A percentile compares a stretch with the other conserved stretches of the same genome.
These are phyloP conservation scores for Phasianus colchicus DNA, from an alignment of 2,113 vertebrate genomes.

Conservation along the genomic window DNA sequence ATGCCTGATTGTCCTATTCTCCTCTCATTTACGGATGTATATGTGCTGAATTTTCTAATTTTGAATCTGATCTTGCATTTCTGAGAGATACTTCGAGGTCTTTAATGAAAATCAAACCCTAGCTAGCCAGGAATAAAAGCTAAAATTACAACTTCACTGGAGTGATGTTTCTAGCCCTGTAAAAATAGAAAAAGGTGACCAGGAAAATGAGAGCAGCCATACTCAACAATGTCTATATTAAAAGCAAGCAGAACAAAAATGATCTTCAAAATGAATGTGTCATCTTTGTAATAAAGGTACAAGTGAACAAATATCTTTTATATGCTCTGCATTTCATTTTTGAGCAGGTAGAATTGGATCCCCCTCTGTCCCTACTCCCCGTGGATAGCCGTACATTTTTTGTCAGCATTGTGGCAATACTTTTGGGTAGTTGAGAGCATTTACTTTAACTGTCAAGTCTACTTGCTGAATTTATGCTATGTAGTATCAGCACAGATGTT, in stretches of 20 bases:
- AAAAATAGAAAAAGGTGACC: neutral
- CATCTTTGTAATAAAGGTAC: neutral
- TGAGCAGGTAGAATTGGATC: neutral
- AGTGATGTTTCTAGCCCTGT: neutral
- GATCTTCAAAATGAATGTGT: neutral
- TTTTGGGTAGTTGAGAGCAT: neutral
- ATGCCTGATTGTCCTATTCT: neutral
- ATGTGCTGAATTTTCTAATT: neutral
- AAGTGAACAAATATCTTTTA: neutral
- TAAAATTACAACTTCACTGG: conserved; percentile 27
- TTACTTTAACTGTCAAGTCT: neutral
- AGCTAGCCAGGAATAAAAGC: neutral
- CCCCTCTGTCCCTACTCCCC: neutral
- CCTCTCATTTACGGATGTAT: neutral
- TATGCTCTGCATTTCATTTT: neutral
- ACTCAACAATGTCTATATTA: neutral
- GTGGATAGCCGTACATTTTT: neutral
- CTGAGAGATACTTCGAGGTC: neutral
- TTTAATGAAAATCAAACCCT: neutral
- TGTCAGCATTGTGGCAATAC: neutral
- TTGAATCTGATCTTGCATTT: neutral
- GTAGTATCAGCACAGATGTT: neutral
- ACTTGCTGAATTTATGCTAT: neutral
- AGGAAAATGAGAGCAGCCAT: neutral
- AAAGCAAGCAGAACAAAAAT: neutral